Base-by-base conservation (phyloP, 2,113 vertebrate genomes). In the Paramormyrops kingsleyae region DNA sequence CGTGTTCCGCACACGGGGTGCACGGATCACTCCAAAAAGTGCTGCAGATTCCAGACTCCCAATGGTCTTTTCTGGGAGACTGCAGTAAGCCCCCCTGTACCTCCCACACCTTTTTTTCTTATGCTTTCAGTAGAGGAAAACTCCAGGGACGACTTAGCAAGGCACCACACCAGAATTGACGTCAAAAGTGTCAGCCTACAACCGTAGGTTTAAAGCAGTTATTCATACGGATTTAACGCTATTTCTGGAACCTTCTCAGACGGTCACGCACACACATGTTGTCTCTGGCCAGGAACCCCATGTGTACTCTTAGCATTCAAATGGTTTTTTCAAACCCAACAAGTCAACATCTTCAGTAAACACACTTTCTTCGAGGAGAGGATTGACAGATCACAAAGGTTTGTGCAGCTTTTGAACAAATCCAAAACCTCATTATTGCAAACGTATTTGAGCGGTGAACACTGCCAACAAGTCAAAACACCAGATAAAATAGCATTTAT, bases 1-100 rank as follows among this genome's bases (percentile, higher is more conserved):
- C 93, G 93, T 93, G 95, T 95, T 96, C 95, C 94, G 94, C 93
- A 94, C 89, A 13, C 44, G 89, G 92, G 93, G 90, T 91, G 92
- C 93, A 90, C 31, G 90, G 91, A 94, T 89, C 90, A 85, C 87
- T 93, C 93, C 93, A 21, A 83, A 17, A 83, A 90, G 90, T 88
- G 89, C 86, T 88, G 83, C 91, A 87, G 88, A 91, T 92, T 91
- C 90, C 91, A 86, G 88, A 91, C 92, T 92, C 91, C 91, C 89
- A 89, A 87, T 86, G 91, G 86, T 88, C 77, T 85, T 92, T 91
- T 92, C 89, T 89, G 87, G 70, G 90, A 88, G 91, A 87, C 89
- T 77, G 89, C 86, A 47, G 90, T 89, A 39, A 21, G 39, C 44
- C 83, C 83, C 44, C 44, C 31, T 9, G 1, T 44, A 7, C 15